Evolutionary conservation across 2,113 vertebrate species (phyloP), one percentile per base, ranked within the genome.

Genomic region (Percina caprodes): DNA sequence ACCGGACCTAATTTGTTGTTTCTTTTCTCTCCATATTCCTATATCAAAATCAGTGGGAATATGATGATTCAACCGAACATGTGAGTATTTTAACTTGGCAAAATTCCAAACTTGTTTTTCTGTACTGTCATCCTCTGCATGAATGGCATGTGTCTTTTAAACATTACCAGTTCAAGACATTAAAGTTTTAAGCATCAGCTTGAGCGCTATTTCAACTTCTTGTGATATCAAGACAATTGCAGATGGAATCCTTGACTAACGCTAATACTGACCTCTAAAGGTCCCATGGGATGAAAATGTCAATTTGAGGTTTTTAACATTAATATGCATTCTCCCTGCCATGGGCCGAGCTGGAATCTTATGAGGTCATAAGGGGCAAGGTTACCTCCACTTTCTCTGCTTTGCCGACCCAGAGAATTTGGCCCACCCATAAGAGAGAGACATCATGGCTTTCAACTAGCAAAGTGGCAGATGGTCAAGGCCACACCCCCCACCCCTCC

Each of bases 41-140:
- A 91, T 90, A 71, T 95, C 82, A 94, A 85, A 93, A 96, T 96
- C 96, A 99, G 98, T 99, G 97, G 98, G 97, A 99, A 96, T 97
- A 96, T 96, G 98, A 99, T 97, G 98, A 99, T 96, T 95, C 97
- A 94, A 93, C 97, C 92, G 98, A 99, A 96, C 97, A 99, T 96
- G 98, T 99, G 94, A 99, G 98, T 99, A 97, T 84, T 69, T 75
- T 23, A 82, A 56, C 30, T 58, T 46, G 39, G 5, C 21, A 4
- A 26, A 56, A 54, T 26, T 21, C 7, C 18, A 35, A 63, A 66
- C 42, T 62, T 74, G 26, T 51, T 70, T 60, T 49, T 23, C 55
- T 14, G 42, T 52, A 2, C 30, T 74, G 18, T 82, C 12, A 63
- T 68, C 51, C 3, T 83, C 59, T 83, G 83, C 84, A 84, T 89